Evolutionary conservation across 2,113 vertebrate genomes (phyloP).

Genomic region (Callionymus lyra): DNA sequence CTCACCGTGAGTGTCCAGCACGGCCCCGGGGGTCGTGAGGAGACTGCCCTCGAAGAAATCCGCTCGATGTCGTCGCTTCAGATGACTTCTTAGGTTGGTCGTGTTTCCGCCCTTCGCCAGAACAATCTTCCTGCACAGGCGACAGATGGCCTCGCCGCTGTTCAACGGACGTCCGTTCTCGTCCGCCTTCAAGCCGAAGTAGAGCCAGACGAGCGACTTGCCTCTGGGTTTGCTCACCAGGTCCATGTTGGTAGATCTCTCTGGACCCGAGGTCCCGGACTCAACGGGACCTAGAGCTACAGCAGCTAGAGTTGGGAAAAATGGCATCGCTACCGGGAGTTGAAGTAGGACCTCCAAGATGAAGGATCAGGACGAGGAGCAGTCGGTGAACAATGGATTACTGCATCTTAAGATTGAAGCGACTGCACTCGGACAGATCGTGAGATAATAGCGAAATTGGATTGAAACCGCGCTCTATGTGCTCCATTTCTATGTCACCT

Average conservation of each 20-base stretch:
- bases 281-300: too few relatives aligned
- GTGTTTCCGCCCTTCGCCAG: slow-evolving; percentile 51
- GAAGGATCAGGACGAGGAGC: too few relatives aligned
- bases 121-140: slow-evolving; percentile 49
- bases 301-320: too few relatives aligned
- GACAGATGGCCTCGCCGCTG: slow-evolving; percentile 37
- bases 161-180: slow-evolving; percentile 41
- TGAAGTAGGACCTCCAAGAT: too few relatives aligned
- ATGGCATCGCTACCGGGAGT: too few relatives aligned
- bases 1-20: slow-evolving; percentile 32
- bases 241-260: slow-evolving; percentile 31
- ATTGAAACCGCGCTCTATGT: too few relatives aligned
- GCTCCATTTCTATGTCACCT: too few relatives aligned
- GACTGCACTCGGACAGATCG: too few relatives aligned
- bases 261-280: too few relatives aligned
- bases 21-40: slow-evolving; percentile 16
- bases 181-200: slow-evolving; percentile 52
- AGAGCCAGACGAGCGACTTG: slow-evolving; percentile 50
- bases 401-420: too few relatives aligned
- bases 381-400: too few relatives aligned
- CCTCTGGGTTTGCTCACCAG: slow-evolving; percentile 43
- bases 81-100: slow-evolving; percentile 54
- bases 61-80: slow-evolving; percentile 43
- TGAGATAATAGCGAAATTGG: too few relatives aligned
- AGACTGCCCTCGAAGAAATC: slow-evolving; percentile 31